Evolutionary conservation across 2,888 invertebrate genomes (phyloP).

Genomic region (Ischnura elegans): DNA sequence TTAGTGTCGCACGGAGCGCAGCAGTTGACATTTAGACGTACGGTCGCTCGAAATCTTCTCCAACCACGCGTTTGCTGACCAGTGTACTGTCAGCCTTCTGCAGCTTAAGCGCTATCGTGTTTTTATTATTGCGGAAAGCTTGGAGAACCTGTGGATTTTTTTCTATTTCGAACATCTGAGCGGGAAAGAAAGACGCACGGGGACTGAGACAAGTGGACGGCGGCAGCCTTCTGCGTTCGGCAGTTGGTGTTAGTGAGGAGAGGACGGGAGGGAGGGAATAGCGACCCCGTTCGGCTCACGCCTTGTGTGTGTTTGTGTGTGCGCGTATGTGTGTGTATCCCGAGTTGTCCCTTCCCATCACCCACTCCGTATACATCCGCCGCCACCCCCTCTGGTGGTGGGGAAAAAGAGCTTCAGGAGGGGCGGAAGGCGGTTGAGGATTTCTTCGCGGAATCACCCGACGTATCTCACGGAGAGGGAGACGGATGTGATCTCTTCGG

Average conservation of each 20-base stretch:
- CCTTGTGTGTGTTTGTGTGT: not conserved
- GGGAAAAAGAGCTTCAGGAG: not conserved
- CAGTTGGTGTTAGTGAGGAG: not conserved
- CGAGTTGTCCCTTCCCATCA: not conserved
- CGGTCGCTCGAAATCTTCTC: no score
- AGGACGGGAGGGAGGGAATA: not conserved
- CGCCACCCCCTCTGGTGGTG: not conserved
- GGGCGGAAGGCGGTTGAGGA: not conserved
- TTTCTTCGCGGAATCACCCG: not conserved
- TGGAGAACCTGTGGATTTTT: not conserved
- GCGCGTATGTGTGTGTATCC: not conserved
- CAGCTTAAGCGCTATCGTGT: not conserved
- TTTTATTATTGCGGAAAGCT: not conserved
- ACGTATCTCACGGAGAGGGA: not conserved
- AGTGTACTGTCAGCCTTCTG: no score
- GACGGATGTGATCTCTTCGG: not conserved
- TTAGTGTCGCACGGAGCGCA: no score
- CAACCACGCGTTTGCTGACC: no score
- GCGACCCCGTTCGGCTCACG: not conserved
- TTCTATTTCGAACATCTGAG: not conserved
- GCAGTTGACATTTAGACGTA: no score
- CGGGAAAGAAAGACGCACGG: not conserved
- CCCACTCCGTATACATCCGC: not conserved
- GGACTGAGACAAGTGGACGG: not conserved
- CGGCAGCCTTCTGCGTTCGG: not conserved